These are phyloP conservation scores for Myocastor coypus DNA, from an alignment of 2,113 vertebrate genomes.

Conservation along the genomic window DNA sequence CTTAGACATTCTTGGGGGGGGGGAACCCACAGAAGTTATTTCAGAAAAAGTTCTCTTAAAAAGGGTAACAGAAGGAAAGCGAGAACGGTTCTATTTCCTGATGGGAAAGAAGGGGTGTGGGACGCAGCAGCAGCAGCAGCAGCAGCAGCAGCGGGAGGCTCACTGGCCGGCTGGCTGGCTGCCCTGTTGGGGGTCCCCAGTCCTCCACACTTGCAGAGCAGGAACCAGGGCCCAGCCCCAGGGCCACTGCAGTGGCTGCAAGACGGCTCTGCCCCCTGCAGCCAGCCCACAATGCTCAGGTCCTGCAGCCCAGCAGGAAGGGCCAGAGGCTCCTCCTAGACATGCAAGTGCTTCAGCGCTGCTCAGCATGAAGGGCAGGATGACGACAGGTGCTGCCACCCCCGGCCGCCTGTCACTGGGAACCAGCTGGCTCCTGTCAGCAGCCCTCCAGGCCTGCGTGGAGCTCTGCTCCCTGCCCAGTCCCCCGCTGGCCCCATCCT, in stretches of 20 bases:
- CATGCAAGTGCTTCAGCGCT: background rate
- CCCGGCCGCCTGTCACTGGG: background rate
- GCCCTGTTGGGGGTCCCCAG: rapidly evolving
- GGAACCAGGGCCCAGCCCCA: background rate
- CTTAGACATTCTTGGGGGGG: background rate
- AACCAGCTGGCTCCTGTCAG: constrained; percentile 57
- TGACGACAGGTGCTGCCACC: constrained; percentile 15
- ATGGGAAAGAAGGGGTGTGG: background rate
- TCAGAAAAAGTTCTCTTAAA: background rate
- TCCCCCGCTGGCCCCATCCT: background rate
- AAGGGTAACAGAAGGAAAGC: background rate
- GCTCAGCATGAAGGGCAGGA: background rate
- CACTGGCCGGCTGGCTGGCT: no score
- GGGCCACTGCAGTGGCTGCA: background rate
- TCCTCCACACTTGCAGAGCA: no score
- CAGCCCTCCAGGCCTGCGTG: background rate
- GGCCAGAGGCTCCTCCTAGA: background rate
- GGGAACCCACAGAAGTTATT: background rate
- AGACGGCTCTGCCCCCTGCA: background rate
- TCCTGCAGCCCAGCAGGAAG: background rate
- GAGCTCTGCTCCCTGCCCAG: background rate
- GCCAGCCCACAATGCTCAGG: background rate
- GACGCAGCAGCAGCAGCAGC: background rate
- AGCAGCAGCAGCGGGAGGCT: no score
- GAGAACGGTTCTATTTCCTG: background rate